Evolutionary conservation across 1,140 invertebrate genomes (phyloP), one percentile per base, ranked within the genome.

Genomic region (Sitophilus oryzae): DNA sequence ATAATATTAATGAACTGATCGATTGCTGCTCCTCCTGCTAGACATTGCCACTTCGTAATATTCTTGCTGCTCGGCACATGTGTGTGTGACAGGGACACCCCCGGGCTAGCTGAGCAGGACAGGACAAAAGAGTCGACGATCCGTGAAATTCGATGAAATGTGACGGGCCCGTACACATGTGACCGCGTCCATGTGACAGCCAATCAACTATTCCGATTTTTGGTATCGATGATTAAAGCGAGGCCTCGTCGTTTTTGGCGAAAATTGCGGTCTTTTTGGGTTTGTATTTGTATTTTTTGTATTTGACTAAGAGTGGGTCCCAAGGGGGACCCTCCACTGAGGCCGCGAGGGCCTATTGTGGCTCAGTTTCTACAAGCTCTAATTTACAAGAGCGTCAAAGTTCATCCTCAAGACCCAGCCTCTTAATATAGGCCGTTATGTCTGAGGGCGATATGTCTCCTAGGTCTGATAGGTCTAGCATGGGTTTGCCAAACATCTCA

Each of bases 121-220:
- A 14, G 37, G 54, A 69, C 67, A 69, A 69, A 69, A 59, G 65
- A 50, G 19, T 46, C 59, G 61, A 34, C 60, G 58, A 63, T 51
- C 60, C 66, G 64, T 69, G 66, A 69, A 71, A 71, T 71, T 69
- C 67, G 66, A 71, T 71, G 67, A 71, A 71, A 71, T 71, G 67
- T 67, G 68, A 70, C 68, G 66, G 61, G 5, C 42, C 51, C 58
- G 60, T 62, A 65, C 63, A 63, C 65, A 66, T 64, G 62, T 59
- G 66, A 63, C 64, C 64, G 56, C 63, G 56, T 43, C 54, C 46
- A 61, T 62, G 46, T 55, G 52, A 46, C 60, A 48, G 55, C 58
- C 59, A 59, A 61, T 58, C 61, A 61, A 60, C 61, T 60, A 60
- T 60, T 53, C 58, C 56, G 58, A 60, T 60, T 62, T 62, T 62